A percentile compares a stretch with the other conserved stretches of the same genome.
These are phyloP conservation scores for Pachypsylla venusta DNA, from an alignment of 1,140 invertebrate genomes.

Conservation along the genomic window DNA sequence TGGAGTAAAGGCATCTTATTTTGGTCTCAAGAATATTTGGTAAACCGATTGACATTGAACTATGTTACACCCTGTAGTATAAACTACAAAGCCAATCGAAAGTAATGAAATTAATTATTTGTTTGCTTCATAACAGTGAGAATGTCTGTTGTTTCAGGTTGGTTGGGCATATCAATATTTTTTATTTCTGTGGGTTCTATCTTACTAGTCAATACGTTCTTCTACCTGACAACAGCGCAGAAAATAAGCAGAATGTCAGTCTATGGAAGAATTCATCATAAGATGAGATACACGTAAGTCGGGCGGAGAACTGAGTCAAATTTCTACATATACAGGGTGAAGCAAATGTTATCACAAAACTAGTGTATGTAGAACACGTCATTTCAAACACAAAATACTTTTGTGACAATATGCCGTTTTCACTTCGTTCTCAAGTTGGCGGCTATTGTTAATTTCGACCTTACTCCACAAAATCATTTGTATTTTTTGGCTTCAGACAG, in stretches of 20 bases:
- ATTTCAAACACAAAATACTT: too few relatives aligned
- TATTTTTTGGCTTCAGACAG: too few relatives aligned
- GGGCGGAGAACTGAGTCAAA: background rate
- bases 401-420: too few relatives aligned
- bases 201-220: constrained; percentile 58
- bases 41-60: too few relatives aligned
- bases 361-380: too few relatives aligned
- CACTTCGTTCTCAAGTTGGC: too few relatives aligned
- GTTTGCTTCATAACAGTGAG: background rate
- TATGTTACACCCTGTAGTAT: background rate
- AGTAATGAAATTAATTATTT: background rate
- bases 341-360: background rate
- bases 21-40: too few relatives aligned
- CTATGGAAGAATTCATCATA: constrained; percentile 68
- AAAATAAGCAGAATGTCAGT: constrained; percentile 59
- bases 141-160: constrained; percentile 38
- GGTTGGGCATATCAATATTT: constrained; percentile 60
- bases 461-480: too few relatives aligned
- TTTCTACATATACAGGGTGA: background rate
- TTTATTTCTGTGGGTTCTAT: constrained; percentile 63
- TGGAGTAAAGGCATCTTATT: too few relatives aligned
- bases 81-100: background rate
- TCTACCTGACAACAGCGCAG: constrained; percentile 59
- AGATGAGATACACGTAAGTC: constrained; percentile 57
- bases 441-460: too few relatives aligned